These are phyloP conservation scores for Drosophila asahinai DNA, from an alignment of 1,140 invertebrate species.

Conservation along the genomic window DNA sequence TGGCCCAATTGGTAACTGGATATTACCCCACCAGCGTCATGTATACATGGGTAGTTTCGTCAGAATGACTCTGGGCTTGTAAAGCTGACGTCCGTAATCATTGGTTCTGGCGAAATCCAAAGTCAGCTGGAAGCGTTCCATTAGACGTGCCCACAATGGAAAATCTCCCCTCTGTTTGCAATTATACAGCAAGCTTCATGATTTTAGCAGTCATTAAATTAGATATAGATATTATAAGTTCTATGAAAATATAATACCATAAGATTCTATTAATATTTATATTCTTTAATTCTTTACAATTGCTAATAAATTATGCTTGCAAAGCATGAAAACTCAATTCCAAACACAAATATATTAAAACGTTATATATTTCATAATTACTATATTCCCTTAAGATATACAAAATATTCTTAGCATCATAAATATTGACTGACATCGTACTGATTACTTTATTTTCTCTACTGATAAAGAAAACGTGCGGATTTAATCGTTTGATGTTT, in stretches of 20 bases:
- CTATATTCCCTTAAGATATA: constrained; percentile 3
- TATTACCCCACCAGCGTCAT: constrained; percentile 17
- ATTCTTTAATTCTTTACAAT: no score
- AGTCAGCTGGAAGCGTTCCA: constrained; percentile 1
- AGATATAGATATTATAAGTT: background rate
- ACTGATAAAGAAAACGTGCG: constrained; percentile 34
- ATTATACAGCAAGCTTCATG: background rate
- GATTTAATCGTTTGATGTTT: constrained; percentile 11
- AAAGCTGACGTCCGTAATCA: constrained; percentile 18
- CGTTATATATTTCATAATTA: background rate
- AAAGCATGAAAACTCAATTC: no score
- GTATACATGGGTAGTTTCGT: constrained; percentile 10
- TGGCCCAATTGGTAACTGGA: constrained; percentile 11
- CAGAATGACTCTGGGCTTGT: constrained; percentile 15
- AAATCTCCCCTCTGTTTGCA: background rate
- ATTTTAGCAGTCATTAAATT: background rate
- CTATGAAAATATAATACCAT: no score
- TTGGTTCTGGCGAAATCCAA: constrained; percentile 18
- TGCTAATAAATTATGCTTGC: background rate
- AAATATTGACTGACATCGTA: constrained; percentile 31
- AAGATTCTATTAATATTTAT: no score
- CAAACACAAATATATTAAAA: background rate
- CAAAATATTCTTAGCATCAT: constrained; percentile 7
- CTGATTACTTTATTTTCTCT: constrained; percentile 11
- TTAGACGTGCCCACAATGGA: constrained; percentile 18